Evolutionary conservation across 1,140 invertebrate genomes (phyloP), one percentile per base, ranked within the genome.

Genomic region (Trichonephila inaurata): DNA sequence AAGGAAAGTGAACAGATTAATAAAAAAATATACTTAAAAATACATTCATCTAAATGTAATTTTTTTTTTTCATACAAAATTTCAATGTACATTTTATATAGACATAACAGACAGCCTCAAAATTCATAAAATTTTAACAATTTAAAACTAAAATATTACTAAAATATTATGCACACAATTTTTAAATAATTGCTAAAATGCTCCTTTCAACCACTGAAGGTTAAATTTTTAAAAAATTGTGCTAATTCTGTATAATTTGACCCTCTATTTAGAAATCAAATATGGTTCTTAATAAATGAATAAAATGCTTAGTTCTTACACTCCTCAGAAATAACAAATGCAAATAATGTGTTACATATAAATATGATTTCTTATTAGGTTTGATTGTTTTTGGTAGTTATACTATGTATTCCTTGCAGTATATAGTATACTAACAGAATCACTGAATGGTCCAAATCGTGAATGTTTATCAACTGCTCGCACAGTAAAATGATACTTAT

Each of bases 401-500:
- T 28, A 16, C n/a, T 58, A 21, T n/a, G n/a, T n/a, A n/a, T 33
- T 51, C 2, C 60, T 60, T 85, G 8, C 4, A 24, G 21, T 60
- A 85, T 60, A 85, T 6, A 85, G 0, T 24, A 85, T 85, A 60
- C 14, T 60, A 40, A 90, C 89, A 72, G 94, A 86, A n/a, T 92
- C 91, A 89, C 94, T 94, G 40, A 85, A 94, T 19, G 94, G 87
- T 18, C 94, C 94, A 40, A 89, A 72, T 18, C 94, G 85, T 8
- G 8, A 19, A 60, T 91, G 72, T 28, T 12, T n/a, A 72, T 94
- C 94, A 18, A 94, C 85, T 24, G 93, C 98, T 95, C 98, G 97
- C 1, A 99, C 98, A 40, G 98, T 98, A 96, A 99, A 99, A 95
- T 98, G 98, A 96, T 99, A 99, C 95, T 98, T 98, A 95, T 98